phyloP scores from a whole-genome alignment of 2,113 vertebrate genomes.

The Myrmecobius fasciatus region DNA sequence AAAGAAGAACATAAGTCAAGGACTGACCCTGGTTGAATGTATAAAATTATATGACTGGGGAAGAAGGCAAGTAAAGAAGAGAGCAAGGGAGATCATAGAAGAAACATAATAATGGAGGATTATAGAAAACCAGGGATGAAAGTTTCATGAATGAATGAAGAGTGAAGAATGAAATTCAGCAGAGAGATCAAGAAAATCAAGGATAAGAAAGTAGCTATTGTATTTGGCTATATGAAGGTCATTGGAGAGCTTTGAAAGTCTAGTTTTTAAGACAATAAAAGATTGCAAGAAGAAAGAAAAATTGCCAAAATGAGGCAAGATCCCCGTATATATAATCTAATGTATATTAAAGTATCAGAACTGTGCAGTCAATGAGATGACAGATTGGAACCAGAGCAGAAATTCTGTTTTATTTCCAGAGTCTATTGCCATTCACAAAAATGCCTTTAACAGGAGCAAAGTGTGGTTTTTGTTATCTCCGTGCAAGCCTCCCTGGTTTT shows the following conservation, averaged over 20 bases:
- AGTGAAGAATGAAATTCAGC: background rate
- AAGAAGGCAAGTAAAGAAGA: background rate
- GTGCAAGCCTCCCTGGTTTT: background rate
- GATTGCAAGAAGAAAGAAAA: background rate
- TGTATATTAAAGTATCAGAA: background rate
- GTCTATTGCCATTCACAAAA: background rate
- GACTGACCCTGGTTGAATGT: background rate
- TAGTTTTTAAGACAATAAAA: background rate
- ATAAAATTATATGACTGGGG: background rate
- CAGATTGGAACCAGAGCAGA: background rate
- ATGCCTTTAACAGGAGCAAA: background rate
- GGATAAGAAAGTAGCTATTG: background rate
- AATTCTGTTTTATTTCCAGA: background rate
- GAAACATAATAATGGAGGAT: background rate
- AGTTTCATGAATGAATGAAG: background rate
- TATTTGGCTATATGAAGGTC: background rate
- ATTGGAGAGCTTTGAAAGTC: background rate
- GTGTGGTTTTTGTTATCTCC: background rate
- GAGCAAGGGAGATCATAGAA: background rate
- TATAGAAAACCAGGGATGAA: background rate
- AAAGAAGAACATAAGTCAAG: background rate
- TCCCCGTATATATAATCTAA: background rate
- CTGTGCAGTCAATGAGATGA: background rate
- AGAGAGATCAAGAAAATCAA: background rate
- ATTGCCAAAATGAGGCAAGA: background rate